Evolutionary conservation across 2,797 vertebrate genomes (phyloP).

Genomic region (Falco cherrug): DNA sequence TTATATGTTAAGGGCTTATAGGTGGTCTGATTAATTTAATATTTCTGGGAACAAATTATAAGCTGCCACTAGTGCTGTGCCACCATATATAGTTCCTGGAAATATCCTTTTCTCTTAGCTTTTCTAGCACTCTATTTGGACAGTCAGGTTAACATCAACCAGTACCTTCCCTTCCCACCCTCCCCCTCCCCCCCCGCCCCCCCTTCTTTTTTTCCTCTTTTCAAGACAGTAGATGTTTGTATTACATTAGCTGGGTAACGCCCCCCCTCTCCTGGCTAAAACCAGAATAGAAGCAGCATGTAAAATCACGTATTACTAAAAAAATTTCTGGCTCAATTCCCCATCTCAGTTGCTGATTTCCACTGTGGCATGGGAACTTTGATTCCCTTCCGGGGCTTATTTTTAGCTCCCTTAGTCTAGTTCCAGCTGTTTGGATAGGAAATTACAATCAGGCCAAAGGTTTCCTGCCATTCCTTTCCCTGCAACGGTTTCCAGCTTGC

Average conservation of each 20-base stretch:
- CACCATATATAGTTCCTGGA: neutral
- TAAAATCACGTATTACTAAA: neutral
- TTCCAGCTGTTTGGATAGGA: neutral
- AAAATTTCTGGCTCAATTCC: neutral
- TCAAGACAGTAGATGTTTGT: neutral
- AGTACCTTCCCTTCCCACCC: neutral
- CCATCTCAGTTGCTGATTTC: neutral
- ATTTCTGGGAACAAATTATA: neutral
- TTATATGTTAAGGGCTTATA: neutral
- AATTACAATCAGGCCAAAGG: neutral
- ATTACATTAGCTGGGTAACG: neutral
- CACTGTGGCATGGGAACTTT: neutral
- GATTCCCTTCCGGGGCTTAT: conserved; percentile 4
- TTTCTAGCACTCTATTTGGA: neutral
- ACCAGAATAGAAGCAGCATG: neutral
- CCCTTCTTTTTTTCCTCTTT: neutral
- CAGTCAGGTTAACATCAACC: neutral
- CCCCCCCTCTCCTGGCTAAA: neutral
- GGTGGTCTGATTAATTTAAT: neutral
- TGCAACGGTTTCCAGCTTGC: neutral
- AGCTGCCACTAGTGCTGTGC: neutral
- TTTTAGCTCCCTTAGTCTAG: conserved; percentile 17
- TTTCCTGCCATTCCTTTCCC: neutral
- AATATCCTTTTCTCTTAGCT: neutral
- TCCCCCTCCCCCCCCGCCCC: too few relatives aligned